Evolutionary conservation across 1,140 invertebrate species (phyloP), one percentile per base, ranked within the genome.

Genomic region (Bombus impatiens): DNA sequence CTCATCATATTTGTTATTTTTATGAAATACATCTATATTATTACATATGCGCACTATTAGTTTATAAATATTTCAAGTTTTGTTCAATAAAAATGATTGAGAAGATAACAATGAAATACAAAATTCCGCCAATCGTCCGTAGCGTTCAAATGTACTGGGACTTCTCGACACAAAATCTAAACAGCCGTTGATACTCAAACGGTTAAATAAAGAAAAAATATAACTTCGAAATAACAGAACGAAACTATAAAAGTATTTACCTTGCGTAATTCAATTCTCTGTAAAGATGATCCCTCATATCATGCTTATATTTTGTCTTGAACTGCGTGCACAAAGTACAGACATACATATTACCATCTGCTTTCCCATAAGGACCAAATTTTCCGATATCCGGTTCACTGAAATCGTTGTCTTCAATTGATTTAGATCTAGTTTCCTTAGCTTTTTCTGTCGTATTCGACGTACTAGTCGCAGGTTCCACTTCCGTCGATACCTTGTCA

Each of bases 241-340:
- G 1, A 18, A 77, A 40, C 8, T 5, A 25, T 18, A 59, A 78
- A 42, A 67, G 32, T 15, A 25, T 32, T 92, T 91, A 96, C 95
- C 94, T 95, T 28, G 93, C 91, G 87, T 96, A 96, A 42, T 95
- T 94, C 6, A 96, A 87, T 87, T 96, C 96, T 40, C 95, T 94
- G 78, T 94, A 96, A 42, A 97, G 86, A 92, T 97, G 96, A 86
- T 96, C 95, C 25, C 95, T 92, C 86, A 96, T 95, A 59, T 96
- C 95, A 9, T 94, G 91, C n/a, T 95, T 94, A 59, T 95, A 95
- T 37, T 94, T 96, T 0, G 95, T 95, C 78, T 95, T 95, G 85
- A 95, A 96, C 13, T 91, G 85, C 13, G 93, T 91, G 84, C 96
- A 97, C n/a, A 96, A 90, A 0, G 96, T 95, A 90, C 96, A 97